Evolutionary conservation across 2,888 invertebrate genomes (phyloP).

Genomic region (Drosophila imparisetae): DNA sequence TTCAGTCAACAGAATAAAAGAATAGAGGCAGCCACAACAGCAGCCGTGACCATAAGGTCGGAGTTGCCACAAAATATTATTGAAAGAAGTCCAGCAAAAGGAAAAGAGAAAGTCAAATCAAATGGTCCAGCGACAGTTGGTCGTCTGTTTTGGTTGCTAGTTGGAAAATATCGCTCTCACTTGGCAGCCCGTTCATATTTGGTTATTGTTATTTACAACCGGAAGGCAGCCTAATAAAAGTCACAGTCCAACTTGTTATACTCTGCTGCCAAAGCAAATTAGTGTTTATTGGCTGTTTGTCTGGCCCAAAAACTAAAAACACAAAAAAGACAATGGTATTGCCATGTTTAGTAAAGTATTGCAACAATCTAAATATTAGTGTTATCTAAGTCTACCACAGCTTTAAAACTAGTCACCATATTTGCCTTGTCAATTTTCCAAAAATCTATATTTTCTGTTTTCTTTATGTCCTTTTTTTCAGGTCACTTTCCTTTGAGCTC

Average conservation of each 20-base stretch:
- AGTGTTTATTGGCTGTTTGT: background rate
- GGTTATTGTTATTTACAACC: conserved; percentile 43
- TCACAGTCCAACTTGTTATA: conserved; percentile 8
- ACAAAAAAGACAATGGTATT: background rate
- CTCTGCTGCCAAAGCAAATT: background rate
- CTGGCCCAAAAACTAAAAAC: background rate
- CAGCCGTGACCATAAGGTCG: conserved; percentile 23
- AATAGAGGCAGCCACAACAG: conserved; percentile 25
- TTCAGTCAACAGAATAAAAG: conserved; percentile 16
- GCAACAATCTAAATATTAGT: background rate
- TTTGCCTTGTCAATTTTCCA: background rate
- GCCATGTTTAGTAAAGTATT: background rate
- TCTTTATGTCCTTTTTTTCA: conserved; percentile 84
- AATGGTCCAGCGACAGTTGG: conserved; percentile 60
- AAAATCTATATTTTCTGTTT: background rate
- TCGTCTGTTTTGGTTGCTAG: conserved; percentile 42
- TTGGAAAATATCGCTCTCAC: conserved; percentile 60
- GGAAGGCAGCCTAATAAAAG: conserved; percentile 35
- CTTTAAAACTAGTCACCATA: background rate
- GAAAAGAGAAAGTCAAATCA: conserved; percentile 51
- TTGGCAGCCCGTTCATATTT: conserved; percentile 12
- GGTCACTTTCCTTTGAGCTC: conserved; percentile 93
- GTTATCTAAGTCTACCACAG: background rate
- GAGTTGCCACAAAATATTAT: conserved; percentile 37
- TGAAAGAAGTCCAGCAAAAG: conserved; percentile 4